Conservation (phyloP, 1,140 invertebrate species). For the Aphaenogaster floridana region DNA sequence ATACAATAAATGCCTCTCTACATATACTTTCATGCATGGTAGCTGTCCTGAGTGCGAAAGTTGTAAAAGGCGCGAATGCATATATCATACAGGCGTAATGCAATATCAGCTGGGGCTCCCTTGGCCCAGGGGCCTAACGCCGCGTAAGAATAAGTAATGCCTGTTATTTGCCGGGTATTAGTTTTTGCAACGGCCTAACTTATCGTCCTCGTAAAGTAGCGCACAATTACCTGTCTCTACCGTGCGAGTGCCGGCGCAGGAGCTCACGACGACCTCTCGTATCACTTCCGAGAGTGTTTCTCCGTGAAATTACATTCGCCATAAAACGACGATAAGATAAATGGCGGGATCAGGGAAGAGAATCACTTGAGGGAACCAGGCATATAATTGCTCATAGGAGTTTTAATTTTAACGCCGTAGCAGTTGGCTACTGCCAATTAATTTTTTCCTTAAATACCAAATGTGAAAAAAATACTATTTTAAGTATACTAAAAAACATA, state of each 20-base stretch:
- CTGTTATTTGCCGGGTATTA: slow-evolving; percentile 82
- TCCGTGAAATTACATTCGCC: slow-evolving; percentile 73
- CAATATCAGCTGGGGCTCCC: slow-evolving; percentile 73
- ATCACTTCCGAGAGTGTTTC: slow-evolving; percentile 68
- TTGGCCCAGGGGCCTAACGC: slow-evolving; percentile 67
- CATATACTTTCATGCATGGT: slow-evolving; percentile 32
- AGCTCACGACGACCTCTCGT: slow-evolving; percentile 59
- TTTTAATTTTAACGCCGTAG: neutral
- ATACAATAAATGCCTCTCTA: neutral
- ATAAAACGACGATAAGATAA: slow-evolving; percentile 75
- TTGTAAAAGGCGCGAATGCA: slow-evolving; percentile 79
- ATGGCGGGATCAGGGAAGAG: slow-evolving; percentile 60
- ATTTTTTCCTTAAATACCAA: neutral
- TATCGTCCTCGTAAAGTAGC: slow-evolving; percentile 81
- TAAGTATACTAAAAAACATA: neutral
- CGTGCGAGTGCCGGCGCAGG: slow-evolving; percentile 55
- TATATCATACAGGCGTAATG: slow-evolving; percentile 80
- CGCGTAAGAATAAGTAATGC: slow-evolving; percentile 80
- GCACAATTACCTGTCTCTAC: slow-evolving; percentile 79
- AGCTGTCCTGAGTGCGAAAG: slow-evolving; percentile 64
- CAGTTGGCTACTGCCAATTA: neutral
- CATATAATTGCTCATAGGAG: slow-evolving; percentile 45
- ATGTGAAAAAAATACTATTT: neutral
- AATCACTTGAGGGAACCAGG: slow-evolving; percentile 40
- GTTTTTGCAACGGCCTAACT: slow-evolving; percentile 80